These are phyloP conservation scores for Leptinotarsa haldemani DNA, from an alignment of 2,888 invertebrate species.

Conservation along the genomic window DNA sequence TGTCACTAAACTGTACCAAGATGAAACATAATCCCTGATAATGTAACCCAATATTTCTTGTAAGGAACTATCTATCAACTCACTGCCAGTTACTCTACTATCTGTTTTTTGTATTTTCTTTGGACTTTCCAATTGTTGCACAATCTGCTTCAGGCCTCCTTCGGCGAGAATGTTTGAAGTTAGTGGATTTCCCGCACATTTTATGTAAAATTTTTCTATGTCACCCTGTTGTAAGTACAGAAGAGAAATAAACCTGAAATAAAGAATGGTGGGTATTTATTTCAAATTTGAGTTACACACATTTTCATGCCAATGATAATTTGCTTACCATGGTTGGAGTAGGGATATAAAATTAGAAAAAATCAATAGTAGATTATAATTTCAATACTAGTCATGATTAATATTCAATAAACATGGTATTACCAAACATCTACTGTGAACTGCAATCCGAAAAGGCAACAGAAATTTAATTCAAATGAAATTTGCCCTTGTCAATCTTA, in stretches of 20 bases:
- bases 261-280: slow-evolving; percentile 21
- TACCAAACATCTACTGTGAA: no score
- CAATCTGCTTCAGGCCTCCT: slow-evolving; percentile 61
- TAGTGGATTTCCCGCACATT: slow-evolving; percentile 62
- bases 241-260: slow-evolving; percentile 61
- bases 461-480: no score
- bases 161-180: slow-evolving; percentile 59
- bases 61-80: slow-evolving; percentile 85
- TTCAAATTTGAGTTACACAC: background rate
- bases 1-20: slow-evolving; percentile 77
- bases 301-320: no score
- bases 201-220: slow-evolving; percentile 61
- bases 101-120: slow-evolving; percentile 65
- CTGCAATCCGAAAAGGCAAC: no score
- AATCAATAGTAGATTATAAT: no score
- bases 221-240: slow-evolving; percentile 64
- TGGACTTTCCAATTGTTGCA: slow-evolving; percentile 58
- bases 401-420: no score
- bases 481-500: no score
- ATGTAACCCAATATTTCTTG: slow-evolving; percentile 86
- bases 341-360: no score
- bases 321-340: no score
- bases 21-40: slow-evolving; percentile 84
- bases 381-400: no score
- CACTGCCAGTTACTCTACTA: slow-evolving; percentile 83